Base-by-base conservation (phyloP, 2,797 vertebrate species). In the Streptopelia turtur region DNA sequence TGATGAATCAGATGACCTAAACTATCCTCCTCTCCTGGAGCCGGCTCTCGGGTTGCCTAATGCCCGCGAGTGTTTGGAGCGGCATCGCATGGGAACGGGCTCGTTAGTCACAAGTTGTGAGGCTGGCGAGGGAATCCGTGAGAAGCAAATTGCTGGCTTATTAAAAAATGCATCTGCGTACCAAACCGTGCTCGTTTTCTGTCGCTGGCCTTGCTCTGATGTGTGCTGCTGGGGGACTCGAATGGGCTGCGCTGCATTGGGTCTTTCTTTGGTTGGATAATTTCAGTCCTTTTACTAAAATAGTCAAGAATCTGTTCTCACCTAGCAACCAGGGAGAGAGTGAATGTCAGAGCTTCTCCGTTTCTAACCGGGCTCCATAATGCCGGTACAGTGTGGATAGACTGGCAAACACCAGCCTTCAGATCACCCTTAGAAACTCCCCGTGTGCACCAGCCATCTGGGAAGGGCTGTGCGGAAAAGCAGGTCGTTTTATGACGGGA, bases 281-380 rank as follows among this genome's bases (percentile, higher is more conserved):
- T 91, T 90, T 84, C 93, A 78, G 2, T n/a, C 78, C 79, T 93
- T 95, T 57, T 65, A 80, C 90, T 92, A 66, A 94, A 94, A 93
- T 94, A 93, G 91, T 89, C 55, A 10, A 96, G 95, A 85, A 91
- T 33, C 92, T 90, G 89, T 78, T 92, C 94, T 96, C 94, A 96
- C 96, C 94, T 96, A 95, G 96, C 96, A 97, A 96, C 95, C 77
- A 9, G 83, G 50, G 82, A 92, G 91, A 53, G 93, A 86, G 90
- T 75, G 90, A 91, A 84, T 93, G 93, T 87, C 91, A 47, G 94
- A 79, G 84, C 94, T 65, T 11, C 94, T 91, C 84, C 69, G 24
- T 94, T 87, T 45, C 76, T 63, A 59, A 87, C 95, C 17, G 78
- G 57, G 91, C 93, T 95, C 95, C 72, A 64, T 90, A 90, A 87